Evolutionary conservation across 2,888 invertebrate genomes (phyloP).

Genomic region (Leptinotarsa haldemani): DNA sequence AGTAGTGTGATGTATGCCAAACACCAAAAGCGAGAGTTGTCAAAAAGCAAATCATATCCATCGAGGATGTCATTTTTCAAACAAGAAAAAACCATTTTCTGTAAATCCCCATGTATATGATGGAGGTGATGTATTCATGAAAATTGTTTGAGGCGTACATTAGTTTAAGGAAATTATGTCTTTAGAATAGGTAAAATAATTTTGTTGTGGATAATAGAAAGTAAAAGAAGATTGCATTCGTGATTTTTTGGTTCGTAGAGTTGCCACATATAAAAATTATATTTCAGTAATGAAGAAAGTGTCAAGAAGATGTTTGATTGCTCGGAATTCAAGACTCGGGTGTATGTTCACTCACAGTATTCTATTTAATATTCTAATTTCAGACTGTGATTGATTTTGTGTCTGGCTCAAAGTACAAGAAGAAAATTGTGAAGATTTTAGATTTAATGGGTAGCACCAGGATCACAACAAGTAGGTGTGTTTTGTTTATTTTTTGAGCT

Average conservation of each 20-base stretch:
- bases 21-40: too few species aligned
- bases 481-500: neutral
- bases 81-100: too few species aligned
- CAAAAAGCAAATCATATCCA: too few species aligned
- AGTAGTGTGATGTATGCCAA: too few species aligned
- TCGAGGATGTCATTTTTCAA: too few species aligned
- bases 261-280: neutral
- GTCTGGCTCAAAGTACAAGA: neutral
- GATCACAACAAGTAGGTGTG: neutral
- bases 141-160: neutral
- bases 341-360: neutral
- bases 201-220: neutral
- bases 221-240: neutral
- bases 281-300: too few species aligned
- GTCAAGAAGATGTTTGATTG: neutral
- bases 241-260: neutral
- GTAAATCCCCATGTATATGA: too few species aligned
- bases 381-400: neutral
- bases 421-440: neutral
- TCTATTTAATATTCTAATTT: neutral
- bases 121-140: too few species aligned
- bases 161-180: slow-evolving; percentile 8
- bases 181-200: slow-evolving; percentile 6
- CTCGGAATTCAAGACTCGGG: neutral
- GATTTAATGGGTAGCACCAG: neutral